Conservation (phyloP, 2,797 vertebrate genomes). For the Phrynocephalus forsythii region DNA sequence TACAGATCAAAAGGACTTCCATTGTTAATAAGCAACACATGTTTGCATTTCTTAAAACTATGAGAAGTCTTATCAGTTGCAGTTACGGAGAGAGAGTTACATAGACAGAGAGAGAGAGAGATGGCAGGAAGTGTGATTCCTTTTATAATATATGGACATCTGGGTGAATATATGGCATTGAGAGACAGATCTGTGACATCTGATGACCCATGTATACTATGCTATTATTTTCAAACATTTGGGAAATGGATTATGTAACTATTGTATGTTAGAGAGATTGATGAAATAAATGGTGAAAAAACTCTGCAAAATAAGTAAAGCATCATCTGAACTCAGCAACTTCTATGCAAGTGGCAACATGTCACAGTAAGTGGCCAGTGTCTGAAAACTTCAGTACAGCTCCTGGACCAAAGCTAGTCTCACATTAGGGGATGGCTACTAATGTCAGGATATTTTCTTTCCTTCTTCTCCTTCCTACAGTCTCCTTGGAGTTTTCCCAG, state of each 20-base stretch:
- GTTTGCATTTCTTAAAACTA: neutral
- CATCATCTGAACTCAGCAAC: neutral
- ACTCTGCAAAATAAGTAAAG: neutral
- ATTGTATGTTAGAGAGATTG: neutral
- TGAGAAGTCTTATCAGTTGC: neutral
- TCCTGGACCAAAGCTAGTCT: neutral
- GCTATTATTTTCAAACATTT: constrained; percentile 7
- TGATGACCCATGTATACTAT: neutral
- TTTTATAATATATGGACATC: neutral
- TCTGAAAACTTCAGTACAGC: neutral
- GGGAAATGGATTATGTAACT: neutral
- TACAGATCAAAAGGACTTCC: neutral
- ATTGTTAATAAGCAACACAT: neutral
- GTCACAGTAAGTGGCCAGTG: neutral
- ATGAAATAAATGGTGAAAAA: no score
- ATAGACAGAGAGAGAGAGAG: neutral
- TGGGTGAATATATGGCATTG: neutral
- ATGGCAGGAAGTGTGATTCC: neutral
- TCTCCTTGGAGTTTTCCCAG: no score
- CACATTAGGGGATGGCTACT: no score
- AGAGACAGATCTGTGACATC: neutral
- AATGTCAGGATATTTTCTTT: no score
- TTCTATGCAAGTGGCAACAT: neutral
- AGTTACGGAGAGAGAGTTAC: neutral
- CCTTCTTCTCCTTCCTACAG: no score